phyloP scores from a whole-genome alignment of 2,113 vertebrate species.

The Smithornis capensis region DNA sequence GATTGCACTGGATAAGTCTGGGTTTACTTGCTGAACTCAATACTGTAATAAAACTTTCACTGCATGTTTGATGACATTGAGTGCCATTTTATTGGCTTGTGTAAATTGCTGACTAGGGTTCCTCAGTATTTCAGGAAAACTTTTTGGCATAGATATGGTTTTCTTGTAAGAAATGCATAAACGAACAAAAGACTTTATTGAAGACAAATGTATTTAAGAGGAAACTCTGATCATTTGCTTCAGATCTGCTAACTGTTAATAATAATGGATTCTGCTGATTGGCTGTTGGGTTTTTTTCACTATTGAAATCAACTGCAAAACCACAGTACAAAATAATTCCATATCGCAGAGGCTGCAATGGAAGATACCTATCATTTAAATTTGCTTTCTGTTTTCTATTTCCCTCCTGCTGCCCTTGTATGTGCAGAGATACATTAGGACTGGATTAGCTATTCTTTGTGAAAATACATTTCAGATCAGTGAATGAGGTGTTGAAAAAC shows the following conservation, averaged over 20 bases:
- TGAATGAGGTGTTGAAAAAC: not conserved
- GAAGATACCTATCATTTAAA: not conserved
- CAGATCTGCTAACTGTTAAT: not conserved
- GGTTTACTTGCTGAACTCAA: not conserved
- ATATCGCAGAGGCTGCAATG: not conserved
- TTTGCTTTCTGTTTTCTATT: not conserved
- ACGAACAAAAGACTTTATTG: not conserved
- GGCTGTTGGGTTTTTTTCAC: not conserved
- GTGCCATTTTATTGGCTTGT: not conserved
- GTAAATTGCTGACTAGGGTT: not conserved
- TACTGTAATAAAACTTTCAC: not conserved
- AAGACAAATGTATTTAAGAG: not conserved
- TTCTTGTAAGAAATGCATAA: not conserved
- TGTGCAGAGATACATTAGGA: not conserved
- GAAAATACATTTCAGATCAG: not conserved
- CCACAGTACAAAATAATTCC: not conserved
- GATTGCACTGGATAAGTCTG: not conserved
- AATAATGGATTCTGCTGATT: not conserved
- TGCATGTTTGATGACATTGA: not conserved
- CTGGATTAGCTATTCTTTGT: not conserved
- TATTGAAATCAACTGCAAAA: not conserved
- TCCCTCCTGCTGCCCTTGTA: not conserved
- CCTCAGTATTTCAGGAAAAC: not conserved
- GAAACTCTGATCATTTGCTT: not conserved
- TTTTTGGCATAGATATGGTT: not conserved